phyloP scores from a whole-genome alignment of 2,888 invertebrate genomes.

The Troides helena region DNA sequence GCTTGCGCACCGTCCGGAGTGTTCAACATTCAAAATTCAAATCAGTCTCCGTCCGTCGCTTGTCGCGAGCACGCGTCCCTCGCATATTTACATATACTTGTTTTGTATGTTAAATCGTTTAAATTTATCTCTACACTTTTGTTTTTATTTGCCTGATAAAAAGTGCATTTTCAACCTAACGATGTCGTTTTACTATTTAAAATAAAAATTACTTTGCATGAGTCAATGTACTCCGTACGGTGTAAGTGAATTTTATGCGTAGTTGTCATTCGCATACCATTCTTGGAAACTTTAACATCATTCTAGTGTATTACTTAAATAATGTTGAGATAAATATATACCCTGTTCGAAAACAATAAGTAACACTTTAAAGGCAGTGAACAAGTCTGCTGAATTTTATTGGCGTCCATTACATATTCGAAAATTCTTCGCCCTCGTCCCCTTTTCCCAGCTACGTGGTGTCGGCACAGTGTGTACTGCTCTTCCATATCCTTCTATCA shows the following conservation, averaged over 20 bases:
- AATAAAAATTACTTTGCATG: constrained; percentile 22
- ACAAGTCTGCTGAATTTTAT: too few relatives aligned
- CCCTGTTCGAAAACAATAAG: too few relatives aligned
- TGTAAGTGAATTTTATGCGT: background rate
- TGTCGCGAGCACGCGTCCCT: constrained; percentile 57
- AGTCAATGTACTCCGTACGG: background rate
- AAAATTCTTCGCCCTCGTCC: too few relatives aligned
- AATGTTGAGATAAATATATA: too few relatives aligned
- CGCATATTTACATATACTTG: constrained; percentile 68
- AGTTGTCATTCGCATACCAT: background rate
- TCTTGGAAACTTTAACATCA: background rate
- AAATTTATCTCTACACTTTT: constrained; percentile 48
- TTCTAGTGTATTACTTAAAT: background rate
- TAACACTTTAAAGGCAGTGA: too few relatives aligned
- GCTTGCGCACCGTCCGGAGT: constrained; percentile 53
- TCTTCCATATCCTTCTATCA: too few relatives aligned
- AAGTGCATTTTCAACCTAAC: constrained; percentile 62
- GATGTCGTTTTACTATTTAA: constrained; percentile 53
- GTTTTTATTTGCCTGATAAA: constrained; percentile 54
- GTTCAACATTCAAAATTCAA: constrained; percentile 72
- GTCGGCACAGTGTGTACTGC: too few relatives aligned
- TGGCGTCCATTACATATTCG: too few relatives aligned
- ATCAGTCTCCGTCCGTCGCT: constrained; percentile 67
- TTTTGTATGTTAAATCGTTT: constrained; percentile 58
- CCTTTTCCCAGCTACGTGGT: too few relatives aligned